Percentiles rank a stretch among this genome's conserved stretches.
phyloP scores from a whole-genome alignment of 2,797 vertebrate species.

The Pseudocheirus occidentalis region DNA sequence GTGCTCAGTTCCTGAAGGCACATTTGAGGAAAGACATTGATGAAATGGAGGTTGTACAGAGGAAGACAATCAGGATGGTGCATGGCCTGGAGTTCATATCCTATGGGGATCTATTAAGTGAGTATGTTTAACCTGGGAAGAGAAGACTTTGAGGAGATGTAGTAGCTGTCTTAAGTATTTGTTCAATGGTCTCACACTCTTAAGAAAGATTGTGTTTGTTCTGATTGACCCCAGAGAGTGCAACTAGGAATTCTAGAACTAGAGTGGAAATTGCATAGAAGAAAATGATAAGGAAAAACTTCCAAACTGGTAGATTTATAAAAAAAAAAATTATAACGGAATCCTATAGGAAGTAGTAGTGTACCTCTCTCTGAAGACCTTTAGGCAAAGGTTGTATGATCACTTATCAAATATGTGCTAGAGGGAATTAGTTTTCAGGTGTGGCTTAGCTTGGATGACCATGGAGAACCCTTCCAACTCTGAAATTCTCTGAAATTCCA shows the following conservation, averaged over 20 bases:
- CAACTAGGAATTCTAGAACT: not conserved
- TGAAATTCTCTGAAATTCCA: not conserved
- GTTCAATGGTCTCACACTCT: not conserved
- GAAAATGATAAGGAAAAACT: not conserved
- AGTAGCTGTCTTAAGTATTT: not conserved
- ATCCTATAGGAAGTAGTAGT: not conserved
- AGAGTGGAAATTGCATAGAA: not conserved
- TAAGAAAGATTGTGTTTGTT: not conserved
- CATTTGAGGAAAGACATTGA: not conserved
- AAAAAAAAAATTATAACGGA: not conserved
- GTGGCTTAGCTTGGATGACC: not conserved
- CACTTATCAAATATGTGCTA: not conserved
- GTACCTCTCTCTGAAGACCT: not conserved
- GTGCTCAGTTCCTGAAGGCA: not conserved
- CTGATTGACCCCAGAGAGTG: not conserved
- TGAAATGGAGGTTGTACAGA: not conserved
- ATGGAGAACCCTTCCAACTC: not conserved
- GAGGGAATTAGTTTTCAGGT: not conserved
- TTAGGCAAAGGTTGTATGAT: not conserved
- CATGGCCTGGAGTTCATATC: not conserved
- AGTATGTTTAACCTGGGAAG: not conserved
- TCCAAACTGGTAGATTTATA: not conserved
- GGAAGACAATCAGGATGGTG: not conserved
- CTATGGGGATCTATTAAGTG: not conserved
- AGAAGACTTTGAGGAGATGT: not conserved